Evolutionary conservation across 2,797 vertebrate genomes (phyloP).

Genomic region (Potorous gilbertii): DNA sequence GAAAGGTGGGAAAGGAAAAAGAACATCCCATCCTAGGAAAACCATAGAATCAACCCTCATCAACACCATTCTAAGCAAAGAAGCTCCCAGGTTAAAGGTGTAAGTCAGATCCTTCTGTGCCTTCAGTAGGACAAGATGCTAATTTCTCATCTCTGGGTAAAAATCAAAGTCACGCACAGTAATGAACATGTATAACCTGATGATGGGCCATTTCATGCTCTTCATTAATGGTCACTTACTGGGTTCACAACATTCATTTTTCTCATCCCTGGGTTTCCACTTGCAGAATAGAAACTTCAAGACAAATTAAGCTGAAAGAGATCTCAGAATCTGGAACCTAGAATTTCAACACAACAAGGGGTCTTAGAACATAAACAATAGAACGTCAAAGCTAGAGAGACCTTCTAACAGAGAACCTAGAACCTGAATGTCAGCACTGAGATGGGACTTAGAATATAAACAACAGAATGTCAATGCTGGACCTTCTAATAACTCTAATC

Average conservation of each 20-base stretch:
- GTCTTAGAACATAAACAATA: neutral
- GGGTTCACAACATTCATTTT: neutral
- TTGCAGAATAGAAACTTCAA: neutral
- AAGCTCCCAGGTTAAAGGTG: slow-evolving; percentile 10
- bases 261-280: neutral
- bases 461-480: neutral
- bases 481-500: neutral
- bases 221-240: neutral
- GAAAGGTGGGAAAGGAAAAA: neutral
- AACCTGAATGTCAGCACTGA: neutral
- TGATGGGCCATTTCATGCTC: neutral
- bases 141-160: neutral
- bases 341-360: neutral
- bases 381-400: neutral
- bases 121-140: neutral
- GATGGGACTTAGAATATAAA: neutral
- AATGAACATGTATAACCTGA: neutral
- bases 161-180: neutral
- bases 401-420: neutral
- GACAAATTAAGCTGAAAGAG: neutral
- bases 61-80: neutral
- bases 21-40: neutral
- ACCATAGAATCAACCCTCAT: neutral
- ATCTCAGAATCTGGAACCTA: neutral
- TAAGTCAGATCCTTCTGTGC: neutral